Evolutionary conservation across 2,797 vertebrate species (phyloP).

Genomic region (Tamandua tetradactyla): DNA sequence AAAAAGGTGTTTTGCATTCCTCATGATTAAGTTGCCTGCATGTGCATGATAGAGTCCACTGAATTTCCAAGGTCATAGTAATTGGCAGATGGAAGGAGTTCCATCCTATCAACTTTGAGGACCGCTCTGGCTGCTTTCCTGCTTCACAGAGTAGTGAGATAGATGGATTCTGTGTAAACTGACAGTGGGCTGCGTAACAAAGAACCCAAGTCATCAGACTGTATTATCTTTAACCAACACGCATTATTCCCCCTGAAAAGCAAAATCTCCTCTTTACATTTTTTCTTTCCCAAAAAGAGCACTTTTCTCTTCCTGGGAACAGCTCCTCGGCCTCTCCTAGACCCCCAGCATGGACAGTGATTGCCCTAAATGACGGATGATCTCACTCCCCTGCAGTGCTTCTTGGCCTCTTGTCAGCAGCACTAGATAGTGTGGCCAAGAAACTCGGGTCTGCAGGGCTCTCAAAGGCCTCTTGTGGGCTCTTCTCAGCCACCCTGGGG

Average conservation of each 20-base stretch:
- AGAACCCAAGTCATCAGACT: conserved; percentile 15
- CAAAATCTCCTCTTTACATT: conserved; percentile 32
- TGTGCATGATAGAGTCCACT: fast-evolving
- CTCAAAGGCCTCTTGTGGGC: neutral
- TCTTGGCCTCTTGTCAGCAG: neutral
- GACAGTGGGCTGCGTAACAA: conserved; percentile 53
- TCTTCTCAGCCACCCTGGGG: neutral
- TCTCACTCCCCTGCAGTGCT: neutral
- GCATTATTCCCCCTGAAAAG: neutral
- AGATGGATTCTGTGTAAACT: conserved; percentile 70
- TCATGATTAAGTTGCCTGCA: conserved; percentile 2
- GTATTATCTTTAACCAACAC: neutral
- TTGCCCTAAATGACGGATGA: neutral
- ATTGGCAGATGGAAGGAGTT: conserved; percentile 42
- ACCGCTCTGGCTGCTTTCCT: conserved; percentile 60
- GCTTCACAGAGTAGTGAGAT: conserved; percentile 67
- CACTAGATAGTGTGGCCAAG: neutral
- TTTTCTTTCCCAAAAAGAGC: neutral
- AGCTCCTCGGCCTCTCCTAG: fast-evolving
- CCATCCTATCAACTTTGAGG: conserved; percentile 60
- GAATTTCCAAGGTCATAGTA: conserved; percentile 34
- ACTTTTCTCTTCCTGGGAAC: neutral
- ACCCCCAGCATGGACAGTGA: fast-evolving
- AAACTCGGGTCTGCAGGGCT: neutral
- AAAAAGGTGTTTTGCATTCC: neutral